Base-by-base conservation (phyloP, 2,888 invertebrate species). In the Hylaea fasciaria region DNA sequence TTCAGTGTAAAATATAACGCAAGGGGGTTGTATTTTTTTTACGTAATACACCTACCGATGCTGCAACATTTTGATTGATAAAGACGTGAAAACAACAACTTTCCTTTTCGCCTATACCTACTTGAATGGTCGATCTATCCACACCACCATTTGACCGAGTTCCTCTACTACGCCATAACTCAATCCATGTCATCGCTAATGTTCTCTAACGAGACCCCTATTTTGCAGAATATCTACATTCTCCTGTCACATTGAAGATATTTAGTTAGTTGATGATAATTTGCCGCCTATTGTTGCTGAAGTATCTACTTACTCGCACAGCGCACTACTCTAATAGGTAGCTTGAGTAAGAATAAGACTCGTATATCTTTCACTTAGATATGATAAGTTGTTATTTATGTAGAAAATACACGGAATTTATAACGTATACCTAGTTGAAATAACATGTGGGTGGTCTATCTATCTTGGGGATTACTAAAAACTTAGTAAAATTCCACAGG, bases 191-290 rank as follows among this genome's bases (percentile, higher is more conserved):
- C 54, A 53, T 32, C 54, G 22, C 50, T 41, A 47, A 45, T 47
- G 40, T 37, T 43, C 40, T 17, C 44, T 56, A 60, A 55, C 56
- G 28, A 56, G 61, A 17, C 16, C 29, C 45, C 2, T 46, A 46
- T 39, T 54, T 54, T 39, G 7, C 29, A 41, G 29, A 50, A 54
- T 37, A 54, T 41, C 41, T 46, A 51, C 61, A 56, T 51, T 56
- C 61, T 39, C 51, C 51, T 61, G 61, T 61, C 61, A 32, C 51
- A 29, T 28, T 32, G 40, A 46, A 49, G 35, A 45, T 60, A 46
- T 60, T 60, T 55, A 39, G 47, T 52, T 52, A 54, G 54, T 43
- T 55, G 51, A 61, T 52, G 43, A 56, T 61, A 52, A 56, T 61
- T 55, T 60, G 60, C 50, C 2, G 29, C 17, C 56, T 17, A 60